Percentiles rank a stretch among this genome's conserved stretches.
Conservation (phyloP, 2,797 vertebrate species). For the Apodemus agrarius region DNA sequence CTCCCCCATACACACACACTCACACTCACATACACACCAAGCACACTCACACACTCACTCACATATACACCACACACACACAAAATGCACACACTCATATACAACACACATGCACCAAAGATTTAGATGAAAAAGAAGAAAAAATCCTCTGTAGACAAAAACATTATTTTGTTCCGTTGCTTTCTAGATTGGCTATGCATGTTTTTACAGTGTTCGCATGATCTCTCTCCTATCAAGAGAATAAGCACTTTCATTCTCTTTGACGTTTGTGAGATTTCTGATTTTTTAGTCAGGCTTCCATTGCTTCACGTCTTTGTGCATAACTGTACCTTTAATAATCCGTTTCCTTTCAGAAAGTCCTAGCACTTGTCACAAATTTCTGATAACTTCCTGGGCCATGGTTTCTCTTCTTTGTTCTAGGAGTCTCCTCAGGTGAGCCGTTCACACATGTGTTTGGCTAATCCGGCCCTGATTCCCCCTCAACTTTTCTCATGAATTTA, state of each 20-base stretch:
- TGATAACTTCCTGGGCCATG: conserved; percentile 10
- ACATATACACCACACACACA: background rate
- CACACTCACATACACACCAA: background rate
- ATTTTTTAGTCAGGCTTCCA: conserved; percentile 43
- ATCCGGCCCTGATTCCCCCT: conserved; percentile 8
- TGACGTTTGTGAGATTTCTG: conserved; percentile 47
- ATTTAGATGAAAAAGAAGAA: background rate
- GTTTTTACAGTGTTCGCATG: conserved; percentile 47
- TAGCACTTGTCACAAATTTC: conserved; percentile 53
- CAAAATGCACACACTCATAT: background rate
- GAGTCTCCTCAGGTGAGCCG: background rate
- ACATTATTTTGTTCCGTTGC: background rate
- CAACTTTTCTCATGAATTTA: conserved; percentile 27
- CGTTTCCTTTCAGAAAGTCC: conserved; percentile 31
- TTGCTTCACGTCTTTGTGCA: conserved; percentile 23
- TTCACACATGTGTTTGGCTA: background rate
- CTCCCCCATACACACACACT: no score
- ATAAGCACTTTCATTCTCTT: background rate
- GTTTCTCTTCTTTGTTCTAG: conserved; percentile 29
- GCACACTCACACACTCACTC: background rate
- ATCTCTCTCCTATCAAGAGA: conserved; percentile 5
- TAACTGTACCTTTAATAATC: conserved; percentile 57
- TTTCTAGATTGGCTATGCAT: background rate
- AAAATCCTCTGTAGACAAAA: background rate
- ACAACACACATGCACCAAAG: background rate